phyloP scores from a whole-genome alignment of 2,888 invertebrate species.

The Nomada hirtipes region DNA sequence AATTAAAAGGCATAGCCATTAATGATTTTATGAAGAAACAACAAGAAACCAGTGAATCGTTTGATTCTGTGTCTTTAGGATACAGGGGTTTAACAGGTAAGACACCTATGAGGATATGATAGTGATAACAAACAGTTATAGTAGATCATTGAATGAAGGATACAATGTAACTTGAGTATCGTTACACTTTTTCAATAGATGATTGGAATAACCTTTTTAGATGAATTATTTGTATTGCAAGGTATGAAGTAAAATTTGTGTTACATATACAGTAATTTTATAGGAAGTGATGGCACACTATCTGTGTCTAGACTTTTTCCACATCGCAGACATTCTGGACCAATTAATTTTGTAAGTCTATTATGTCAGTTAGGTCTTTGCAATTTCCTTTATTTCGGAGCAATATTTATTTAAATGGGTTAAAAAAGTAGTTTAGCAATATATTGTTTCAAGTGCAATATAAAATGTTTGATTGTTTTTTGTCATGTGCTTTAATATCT shows the following conservation, averaged over 20 bases:
- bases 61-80: conserved; percentile 91
- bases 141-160: conserved; percentile 5
- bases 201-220: conserved; percentile 20
- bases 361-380: conserved; percentile 60
- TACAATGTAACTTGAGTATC: conserved; percentile 5
- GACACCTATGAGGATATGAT: neutral
- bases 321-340: conserved; percentile 82
- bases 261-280: conserved; percentile 75
- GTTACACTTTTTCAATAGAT: neutral
- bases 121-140: neutral
- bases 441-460: conserved; percentile 7
- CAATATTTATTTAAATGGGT: conserved; percentile 12
- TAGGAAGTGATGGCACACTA: conserved; percentile 82
- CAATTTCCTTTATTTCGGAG: conserved; percentile 26
- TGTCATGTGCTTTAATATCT: conserved; percentile 16
- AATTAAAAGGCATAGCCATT: conserved; percentile 91
- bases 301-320: conserved; percentile 77
- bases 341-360: conserved; percentile 83
- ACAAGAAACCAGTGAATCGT: conserved; percentile 89
- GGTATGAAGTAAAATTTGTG: conserved; percentile 34
- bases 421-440: neutral
- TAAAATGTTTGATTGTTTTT: conserved; percentile 10
- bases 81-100: conserved; percentile 91
- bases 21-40: conserved; percentile 91
- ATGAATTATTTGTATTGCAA: conserved; percentile 1